A percentile compares a stretch with the other conserved stretches of the same genome.
These are phyloP conservation scores for Drosophila sordidapex DNA, from an alignment of 2,888 invertebrate genomes.

Conservation along the genomic window DNA sequence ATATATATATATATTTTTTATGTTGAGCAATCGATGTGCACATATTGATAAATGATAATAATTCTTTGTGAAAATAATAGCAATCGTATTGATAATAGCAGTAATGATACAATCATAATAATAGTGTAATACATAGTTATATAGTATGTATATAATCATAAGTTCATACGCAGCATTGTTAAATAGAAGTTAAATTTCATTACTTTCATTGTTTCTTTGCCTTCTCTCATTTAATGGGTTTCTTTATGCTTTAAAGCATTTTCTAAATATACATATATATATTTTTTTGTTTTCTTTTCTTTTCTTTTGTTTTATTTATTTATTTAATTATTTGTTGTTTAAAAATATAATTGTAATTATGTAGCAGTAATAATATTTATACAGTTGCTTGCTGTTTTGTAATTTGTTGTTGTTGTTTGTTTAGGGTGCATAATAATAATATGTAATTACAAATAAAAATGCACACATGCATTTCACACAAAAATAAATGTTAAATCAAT, in stretches of 20 bases:
- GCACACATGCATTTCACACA: constrained; percentile 23
- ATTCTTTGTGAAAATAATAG: constrained; percentile 14
- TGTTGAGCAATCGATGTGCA: constrained; percentile 49
- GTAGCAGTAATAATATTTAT: constrained; percentile 57
- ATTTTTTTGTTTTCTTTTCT: too few relatives aligned
- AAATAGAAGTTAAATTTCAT: constrained; percentile 63
- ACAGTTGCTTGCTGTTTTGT: constrained; percentile 51
- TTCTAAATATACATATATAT: neutral
- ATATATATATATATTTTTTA: constrained; percentile 7
- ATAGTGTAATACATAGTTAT: constrained; percentile 58
- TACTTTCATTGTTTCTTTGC: constrained; percentile 22
- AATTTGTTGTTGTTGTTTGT: constrained; percentile 17
- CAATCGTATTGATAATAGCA: constrained; percentile 36
- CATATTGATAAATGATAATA: constrained; percentile 17
- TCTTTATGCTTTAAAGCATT: constrained; percentile 1
- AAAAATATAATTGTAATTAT: constrained; percentile 55
- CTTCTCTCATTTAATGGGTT: constrained; percentile 3
- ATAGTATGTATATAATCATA: constrained; percentile 81
- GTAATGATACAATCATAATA: constrained; percentile 45
- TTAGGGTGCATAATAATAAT: constrained; percentile 10
- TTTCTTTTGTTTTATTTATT: neutral
- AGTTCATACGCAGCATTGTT: constrained; percentile 83
- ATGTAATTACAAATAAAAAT: constrained; percentile 14
- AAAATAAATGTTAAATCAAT: constrained; percentile 3
- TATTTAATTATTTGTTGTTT: constrained; percentile 14